Percentiles rank a stretch among this genome's conserved stretches.
phyloP scores from a whole-genome alignment of 2,888 invertebrate species.

The Cryptocephalus moraei region DNA sequence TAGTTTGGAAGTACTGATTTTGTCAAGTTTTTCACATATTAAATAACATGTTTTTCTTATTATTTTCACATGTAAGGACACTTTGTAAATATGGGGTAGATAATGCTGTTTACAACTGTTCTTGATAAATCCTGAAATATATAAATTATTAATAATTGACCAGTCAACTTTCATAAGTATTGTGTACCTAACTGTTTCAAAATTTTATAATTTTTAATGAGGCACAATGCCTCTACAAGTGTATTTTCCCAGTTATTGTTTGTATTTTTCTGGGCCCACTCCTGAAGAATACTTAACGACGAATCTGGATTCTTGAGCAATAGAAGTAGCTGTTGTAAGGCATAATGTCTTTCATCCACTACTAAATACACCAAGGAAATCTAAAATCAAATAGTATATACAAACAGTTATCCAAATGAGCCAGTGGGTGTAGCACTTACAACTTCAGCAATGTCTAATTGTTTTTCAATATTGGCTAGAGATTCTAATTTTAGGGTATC shows the following conservation, averaged over 20 bases:
- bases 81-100: constrained; percentile 24
- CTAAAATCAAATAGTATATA: no score
- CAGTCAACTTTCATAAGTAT: constrained; percentile 1
- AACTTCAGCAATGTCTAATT: no score
- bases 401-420: no score
- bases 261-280: no score
- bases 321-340: no score
- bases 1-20: constrained; percentile 24
- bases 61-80: constrained; percentile 34
- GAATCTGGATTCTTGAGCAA: no score
- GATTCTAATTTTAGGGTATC: no score
- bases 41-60: constrained; percentile 38
- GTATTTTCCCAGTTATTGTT: constrained; percentile 34
- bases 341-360: no score
- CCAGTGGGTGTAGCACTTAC: no score
- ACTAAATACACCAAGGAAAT: no score
- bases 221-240: constrained; percentile 43
- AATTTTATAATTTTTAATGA: constrained; percentile 37
- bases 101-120: constrained; percentile 20
- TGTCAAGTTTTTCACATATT: constrained; percentile 37
- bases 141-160: neutral
- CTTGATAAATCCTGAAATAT: constrained; percentile 10
- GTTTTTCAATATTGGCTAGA: no score
- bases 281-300: no score
- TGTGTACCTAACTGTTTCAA: constrained; percentile 16